phyloP scores from a whole-genome alignment of 2,888 invertebrate genomes.

The Erpobdella octoculata region DNA sequence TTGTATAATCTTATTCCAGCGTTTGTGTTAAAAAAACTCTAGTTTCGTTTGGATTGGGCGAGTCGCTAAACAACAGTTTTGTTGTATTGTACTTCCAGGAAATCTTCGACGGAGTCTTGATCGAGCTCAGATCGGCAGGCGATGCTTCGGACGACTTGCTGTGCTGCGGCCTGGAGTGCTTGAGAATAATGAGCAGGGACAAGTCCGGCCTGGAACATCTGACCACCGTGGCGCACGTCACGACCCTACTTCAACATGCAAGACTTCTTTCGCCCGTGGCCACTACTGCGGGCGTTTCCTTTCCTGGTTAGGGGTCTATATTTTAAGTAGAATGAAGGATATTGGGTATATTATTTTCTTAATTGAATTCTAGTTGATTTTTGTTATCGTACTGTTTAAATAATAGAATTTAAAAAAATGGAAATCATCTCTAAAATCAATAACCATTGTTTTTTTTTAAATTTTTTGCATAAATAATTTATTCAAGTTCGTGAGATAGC shows the following conservation, averaged over 20 bases:
- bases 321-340: not conserved
- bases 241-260: conserved; percentile 43
- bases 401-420: too few species aligned
- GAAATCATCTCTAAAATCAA: too few species aligned
- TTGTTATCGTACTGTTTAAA: not conserved
- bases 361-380: too few species aligned
- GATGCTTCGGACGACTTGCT: conserved; percentile 24
- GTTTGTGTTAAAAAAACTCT: not conserved
- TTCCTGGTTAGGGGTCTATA: not conserved
- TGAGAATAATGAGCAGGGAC: conserved; percentile 48
- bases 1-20: too few species aligned
- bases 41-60: not conserved
- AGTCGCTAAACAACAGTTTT: not conserved
- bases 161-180: conserved; percentile 42
- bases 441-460: too few species aligned
- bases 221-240: conserved; percentile 42
- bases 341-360: not conserved
- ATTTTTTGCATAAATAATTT: not conserved
- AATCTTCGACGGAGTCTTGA: conserved; percentile 31
- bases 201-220: conserved; percentile 45
- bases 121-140: conserved; percentile 22
- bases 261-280: conserved; percentile 38
- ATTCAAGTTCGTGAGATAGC: too few species aligned
- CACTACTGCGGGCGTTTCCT: not conserved
- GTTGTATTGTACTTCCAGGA: conserved; percentile 27